Evolutionary conservation across 2,113 vertebrate species (phyloP).

Genomic region (Psettodes erumei): DNA sequence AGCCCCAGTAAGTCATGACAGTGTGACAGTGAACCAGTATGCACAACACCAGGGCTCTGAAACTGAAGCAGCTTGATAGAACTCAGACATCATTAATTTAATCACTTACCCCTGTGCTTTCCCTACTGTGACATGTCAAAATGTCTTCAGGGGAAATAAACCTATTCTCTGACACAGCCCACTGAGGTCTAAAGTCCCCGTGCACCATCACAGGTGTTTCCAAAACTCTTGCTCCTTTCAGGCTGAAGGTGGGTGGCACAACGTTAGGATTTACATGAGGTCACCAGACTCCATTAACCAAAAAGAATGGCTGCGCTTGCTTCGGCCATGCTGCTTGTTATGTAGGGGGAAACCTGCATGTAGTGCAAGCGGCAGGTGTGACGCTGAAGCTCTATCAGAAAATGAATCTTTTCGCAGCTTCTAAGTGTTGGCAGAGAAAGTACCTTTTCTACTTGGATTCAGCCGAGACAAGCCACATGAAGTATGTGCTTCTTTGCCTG

Average conservation of each 20-base stretch:
- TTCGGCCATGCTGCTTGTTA: constrained; percentile 16
- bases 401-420: constrained; percentile 20
- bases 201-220: neutral
- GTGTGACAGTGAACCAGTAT: neutral
- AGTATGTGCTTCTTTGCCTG: neutral
- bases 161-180: no score
- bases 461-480: neutral
- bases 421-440: constrained; percentile 7
- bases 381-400: constrained; percentile 34
- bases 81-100: neutral
- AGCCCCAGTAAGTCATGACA: no score
- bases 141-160: neutral
- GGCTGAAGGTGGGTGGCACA: constrained; percentile 16
- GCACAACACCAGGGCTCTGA: neutral
- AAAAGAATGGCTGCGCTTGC: no score
- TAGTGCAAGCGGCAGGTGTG: neutral
- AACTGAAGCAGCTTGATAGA: neutral
- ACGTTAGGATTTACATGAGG: neutral
- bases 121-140: neutral
- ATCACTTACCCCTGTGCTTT: neutral
- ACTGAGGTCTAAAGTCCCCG: no score
- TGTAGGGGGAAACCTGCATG: constrained; percentile 5
- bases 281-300: constrained; percentile 6
- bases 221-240: neutral
- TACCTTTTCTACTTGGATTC: constrained; percentile 14